These are phyloP conservation scores for Phataginus tetradactyla DNA, from an alignment of 2,797 vertebrate genomes.

Conservation along the genomic window DNA sequence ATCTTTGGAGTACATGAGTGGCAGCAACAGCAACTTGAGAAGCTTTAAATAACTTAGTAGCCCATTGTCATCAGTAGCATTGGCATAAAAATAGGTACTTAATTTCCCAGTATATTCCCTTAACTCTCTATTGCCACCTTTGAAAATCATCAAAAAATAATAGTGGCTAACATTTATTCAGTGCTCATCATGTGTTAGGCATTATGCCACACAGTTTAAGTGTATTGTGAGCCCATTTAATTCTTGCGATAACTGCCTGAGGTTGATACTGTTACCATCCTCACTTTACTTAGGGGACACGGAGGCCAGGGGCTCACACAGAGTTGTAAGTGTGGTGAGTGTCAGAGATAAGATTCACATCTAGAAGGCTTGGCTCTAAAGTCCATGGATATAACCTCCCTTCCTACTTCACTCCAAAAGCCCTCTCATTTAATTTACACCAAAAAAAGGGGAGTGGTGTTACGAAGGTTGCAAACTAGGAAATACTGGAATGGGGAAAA, in stretches of 20 bases:
- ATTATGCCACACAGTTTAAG: neutral
- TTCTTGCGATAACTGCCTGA: neutral
- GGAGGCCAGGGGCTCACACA: neutral
- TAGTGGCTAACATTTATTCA: conserved; percentile 16
- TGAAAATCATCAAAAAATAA: conserved; percentile 52
- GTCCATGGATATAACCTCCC: neutral
- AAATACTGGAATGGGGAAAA: neutral
- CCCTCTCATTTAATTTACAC: neutral
- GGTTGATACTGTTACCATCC: neutral
- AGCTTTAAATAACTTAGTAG: neutral
- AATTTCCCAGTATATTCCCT: neutral
- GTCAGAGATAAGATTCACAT: neutral
- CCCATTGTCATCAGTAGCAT: neutral
- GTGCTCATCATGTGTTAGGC: neutral
- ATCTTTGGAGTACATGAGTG: neutral
- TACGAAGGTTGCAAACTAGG: neutral
- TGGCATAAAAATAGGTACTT: conserved; percentile 22
- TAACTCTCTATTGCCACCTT: neutral
- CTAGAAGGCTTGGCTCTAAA: neutral
- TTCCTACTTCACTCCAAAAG: neutral
- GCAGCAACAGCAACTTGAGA: neutral
- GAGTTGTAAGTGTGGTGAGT: neutral
- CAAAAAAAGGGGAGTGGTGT: neutral
- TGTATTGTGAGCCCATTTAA: neutral
- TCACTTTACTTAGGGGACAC: neutral